A percentile compares a stretch with the other conserved stretches of the same genome.
phyloP scores from a whole-genome alignment of 2,113 vertebrate genomes.

The Verasper variegatus region DNA sequence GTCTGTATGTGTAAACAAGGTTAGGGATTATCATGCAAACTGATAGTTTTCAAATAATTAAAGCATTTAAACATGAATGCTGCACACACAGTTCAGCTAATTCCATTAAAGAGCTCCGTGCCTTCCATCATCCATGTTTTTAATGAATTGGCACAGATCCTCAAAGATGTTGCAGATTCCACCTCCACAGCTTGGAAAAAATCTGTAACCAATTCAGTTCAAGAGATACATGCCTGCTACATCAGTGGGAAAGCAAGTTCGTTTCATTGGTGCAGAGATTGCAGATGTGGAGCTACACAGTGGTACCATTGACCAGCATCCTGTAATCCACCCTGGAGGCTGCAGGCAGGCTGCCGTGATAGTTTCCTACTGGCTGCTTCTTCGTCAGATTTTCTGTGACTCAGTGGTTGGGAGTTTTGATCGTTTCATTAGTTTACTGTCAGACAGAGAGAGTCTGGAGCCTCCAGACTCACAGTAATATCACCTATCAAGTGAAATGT shows the following conservation, averaged over 20 bases:
- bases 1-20: neutral
- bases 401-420: slow-evolving; percentile 10
- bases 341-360: slow-evolving; percentile 4
- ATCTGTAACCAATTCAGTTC: neutral
- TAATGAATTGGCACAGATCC: neutral
- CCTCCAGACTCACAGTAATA: neutral
- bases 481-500: slow-evolving; percentile 23
- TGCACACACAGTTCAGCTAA: no score
- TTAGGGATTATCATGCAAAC: neutral
- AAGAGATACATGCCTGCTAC: neutral
- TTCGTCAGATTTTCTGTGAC: slow-evolving; percentile 4
- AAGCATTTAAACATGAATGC: no score
- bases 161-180: no score
- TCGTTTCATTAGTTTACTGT: neutral
- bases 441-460: neutral
- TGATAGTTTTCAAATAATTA: no score
- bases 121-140: no score
- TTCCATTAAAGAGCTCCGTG: no score
- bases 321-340: slow-evolving; percentile 15
- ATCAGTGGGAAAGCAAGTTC: neutral
- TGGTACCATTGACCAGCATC: neutral
- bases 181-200: neutral
- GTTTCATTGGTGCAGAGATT: slow-evolving; percentile 14
- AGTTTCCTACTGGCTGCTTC: neutral
- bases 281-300: neutral